Conservation (phyloP, 2,888 invertebrate species). For the Apamea anceps region DNA sequence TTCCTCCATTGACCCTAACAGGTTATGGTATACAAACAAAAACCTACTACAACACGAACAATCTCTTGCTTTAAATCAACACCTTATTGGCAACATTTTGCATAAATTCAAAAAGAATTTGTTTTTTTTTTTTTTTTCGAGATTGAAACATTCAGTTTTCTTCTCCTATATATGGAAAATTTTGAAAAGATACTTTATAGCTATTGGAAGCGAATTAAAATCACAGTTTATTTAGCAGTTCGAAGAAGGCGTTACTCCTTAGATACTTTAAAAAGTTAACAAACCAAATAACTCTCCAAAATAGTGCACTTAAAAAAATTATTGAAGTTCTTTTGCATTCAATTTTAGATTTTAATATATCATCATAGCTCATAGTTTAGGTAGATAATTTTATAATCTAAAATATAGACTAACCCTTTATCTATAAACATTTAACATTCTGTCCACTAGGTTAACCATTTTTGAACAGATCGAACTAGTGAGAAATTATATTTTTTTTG, state of each 20-base stretch:
- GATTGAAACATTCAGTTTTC: constrained; percentile 9
- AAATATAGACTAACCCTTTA: constrained; percentile 14
- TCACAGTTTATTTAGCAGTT: constrained; percentile 18
- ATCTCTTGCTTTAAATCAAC: constrained; percentile 49
- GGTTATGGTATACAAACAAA: neutral
- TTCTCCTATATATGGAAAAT: neutral
- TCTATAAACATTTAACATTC: constrained; percentile 9
- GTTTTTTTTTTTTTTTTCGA: constrained; percentile 5
- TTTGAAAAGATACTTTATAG: neutral
- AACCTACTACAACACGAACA: neutral
- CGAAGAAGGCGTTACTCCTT: neutral
- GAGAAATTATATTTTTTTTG: too few relatives aligned
- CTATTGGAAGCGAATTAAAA: constrained; percentile 12
- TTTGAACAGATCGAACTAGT: too few relatives aligned
- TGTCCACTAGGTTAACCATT: too few relatives aligned
- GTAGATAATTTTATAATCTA: constrained; percentile 18
- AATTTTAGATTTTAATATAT: constrained; percentile 5
- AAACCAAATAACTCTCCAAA: neutral
- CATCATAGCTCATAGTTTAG: constrained; percentile 15
- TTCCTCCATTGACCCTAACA: too few relatives aligned
- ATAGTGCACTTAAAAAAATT: neutral
- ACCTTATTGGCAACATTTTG: constrained; percentile 24
- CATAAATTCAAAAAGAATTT: constrained; percentile 25
- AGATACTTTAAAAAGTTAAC: neutral
- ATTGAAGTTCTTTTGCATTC: neutral